These are phyloP conservation scores for Meriones psammophilus DNA, from an alignment of 2,797 vertebrate species.

Conservation along the genomic window DNA sequence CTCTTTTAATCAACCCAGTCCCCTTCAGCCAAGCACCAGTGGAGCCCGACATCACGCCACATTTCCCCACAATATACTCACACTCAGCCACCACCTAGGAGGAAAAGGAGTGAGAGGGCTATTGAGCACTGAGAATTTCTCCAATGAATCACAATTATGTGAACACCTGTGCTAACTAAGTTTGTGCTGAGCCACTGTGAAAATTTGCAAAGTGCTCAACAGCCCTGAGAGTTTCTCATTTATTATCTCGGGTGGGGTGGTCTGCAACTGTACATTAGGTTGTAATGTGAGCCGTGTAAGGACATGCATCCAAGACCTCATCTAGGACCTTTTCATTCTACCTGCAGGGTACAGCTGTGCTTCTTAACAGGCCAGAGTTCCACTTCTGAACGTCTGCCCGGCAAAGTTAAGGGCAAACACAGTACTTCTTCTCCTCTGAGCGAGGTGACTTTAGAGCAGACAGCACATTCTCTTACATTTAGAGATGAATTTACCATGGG, in stretches of 20 bases:
- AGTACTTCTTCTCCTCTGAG: constrained; percentile 32
- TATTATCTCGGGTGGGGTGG: constrained; percentile 83
- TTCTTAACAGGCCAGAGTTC: constrained; percentile 66
- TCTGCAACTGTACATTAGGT: constrained; percentile 79
- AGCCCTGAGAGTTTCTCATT: constrained; percentile 86
- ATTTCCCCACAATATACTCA: constrained; percentile 82
- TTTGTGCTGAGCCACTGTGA: constrained; percentile 85
- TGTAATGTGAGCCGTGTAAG: constrained; percentile 82
- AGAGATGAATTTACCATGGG: constrained; percentile 1
- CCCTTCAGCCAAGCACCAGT: constrained; percentile 78
- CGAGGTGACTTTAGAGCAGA: constrained; percentile 16
- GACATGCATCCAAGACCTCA: constrained; percentile 81
- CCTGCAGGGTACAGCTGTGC: constrained; percentile 76
- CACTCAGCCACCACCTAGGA: constrained; percentile 75
- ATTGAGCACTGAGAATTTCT: constrained; percentile 85
- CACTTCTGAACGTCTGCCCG: constrained; percentile 72
- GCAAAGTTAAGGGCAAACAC: constrained; percentile 70
- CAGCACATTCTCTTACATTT: constrained; percentile 30
- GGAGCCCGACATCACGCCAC: constrained; percentile 81
- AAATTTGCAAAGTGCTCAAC: constrained; percentile 85
- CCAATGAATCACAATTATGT: constrained; percentile 89
- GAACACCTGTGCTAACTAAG: constrained; percentile 89
- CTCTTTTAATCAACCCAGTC: constrained; percentile 52
- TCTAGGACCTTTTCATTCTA: constrained; percentile 81
- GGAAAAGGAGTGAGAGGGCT: constrained; percentile 83